Base-by-base conservation (phyloP, 1,140 invertebrate genomes). In the Drosophila watanabei region DNA sequence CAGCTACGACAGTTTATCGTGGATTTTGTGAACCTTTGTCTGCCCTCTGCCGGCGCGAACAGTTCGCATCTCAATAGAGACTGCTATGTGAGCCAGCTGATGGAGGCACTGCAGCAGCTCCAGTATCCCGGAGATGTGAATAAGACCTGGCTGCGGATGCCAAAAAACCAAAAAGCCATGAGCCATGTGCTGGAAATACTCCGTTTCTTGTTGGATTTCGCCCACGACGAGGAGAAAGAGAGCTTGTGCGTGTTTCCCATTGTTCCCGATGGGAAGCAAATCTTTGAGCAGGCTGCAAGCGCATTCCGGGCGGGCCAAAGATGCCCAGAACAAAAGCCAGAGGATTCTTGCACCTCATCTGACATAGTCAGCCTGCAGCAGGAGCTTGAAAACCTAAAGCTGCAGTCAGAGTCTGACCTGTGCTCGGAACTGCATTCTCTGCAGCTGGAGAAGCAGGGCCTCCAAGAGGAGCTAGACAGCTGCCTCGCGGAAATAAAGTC, bases 171-270 rank as follows among this genome's bases (percentile, higher is more conserved):
- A 28, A 57, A 52, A 49, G 72, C 33, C 13, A 7, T 70, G 4
- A 35, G n/a, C 13, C 39, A 71, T 33, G 43, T 72, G 10, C 13
- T 82, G 8, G 54, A 62, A 20, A 32, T 87, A n/a, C 32, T 87
- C 16, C 43, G 72, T 37, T 87, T 87, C 60, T 41, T 82, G 9
- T 24, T 80, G n/a, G 79, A 87, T 37, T 60, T 76, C 35, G 39
- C 33, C 24, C n/a, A 43, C 30, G 30, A 52, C 5, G 33, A 18
- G 18, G 18, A 20, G 16, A 39, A 41, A 0, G 33, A 43, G 13
- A 9, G n/a, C 10, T 16, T 56, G n/a, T 66, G 45, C 45, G 9
- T 28, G 24, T 39, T 65, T 8, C 20, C 63, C n/a, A 39, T 51
- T 43, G 32, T 51, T 37, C 24, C 32, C 45, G 37, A 37, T 24